phyloP scores from a whole-genome alignment of 2,888 invertebrate genomes.

The Heliconius erato region DNA sequence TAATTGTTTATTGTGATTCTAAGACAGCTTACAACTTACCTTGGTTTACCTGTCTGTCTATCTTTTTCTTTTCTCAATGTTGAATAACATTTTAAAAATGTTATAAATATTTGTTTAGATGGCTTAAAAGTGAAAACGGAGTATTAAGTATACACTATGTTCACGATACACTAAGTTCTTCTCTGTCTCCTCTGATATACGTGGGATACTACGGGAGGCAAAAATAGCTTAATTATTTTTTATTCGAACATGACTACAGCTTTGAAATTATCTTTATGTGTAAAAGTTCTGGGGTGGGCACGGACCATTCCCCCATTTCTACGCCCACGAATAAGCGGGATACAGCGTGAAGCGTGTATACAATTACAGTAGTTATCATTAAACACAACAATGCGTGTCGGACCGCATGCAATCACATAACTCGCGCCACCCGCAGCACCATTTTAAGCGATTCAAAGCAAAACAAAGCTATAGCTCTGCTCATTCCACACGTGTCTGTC shows the following conservation, averaged over 20 bases:
- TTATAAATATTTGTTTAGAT: not conserved
- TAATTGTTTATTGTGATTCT: not conserved
- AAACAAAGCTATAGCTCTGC: conserved; percentile 25
- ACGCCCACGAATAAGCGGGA: not conserved
- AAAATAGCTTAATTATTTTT: too few species aligned
- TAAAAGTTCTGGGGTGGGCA: too few species aligned
- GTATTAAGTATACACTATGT: too few species aligned
- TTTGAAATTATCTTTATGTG: too few species aligned
- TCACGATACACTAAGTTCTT: too few species aligned
- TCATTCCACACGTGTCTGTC: conserved; percentile 36
- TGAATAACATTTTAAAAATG: too few species aligned
- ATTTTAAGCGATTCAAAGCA: conserved; percentile 29
- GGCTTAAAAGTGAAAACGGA: too few species aligned
- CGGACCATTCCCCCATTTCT: too few species aligned
- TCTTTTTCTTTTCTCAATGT: too few species aligned
- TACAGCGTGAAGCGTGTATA: not conserved
- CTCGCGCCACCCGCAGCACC: conserved; percentile 1
- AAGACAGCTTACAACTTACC: not conserved
- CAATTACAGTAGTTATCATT: conserved; percentile 4
- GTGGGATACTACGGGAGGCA: too few species aligned
- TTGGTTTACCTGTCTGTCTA: not conserved
- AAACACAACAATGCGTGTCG: not conserved
- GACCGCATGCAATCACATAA: conserved; percentile 5
- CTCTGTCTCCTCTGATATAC: too few species aligned
- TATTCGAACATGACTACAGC: too few species aligned